Evolutionary conservation across 2,888 invertebrate species (phyloP).

Genomic region (Dicyrtoma fusca): DNA sequence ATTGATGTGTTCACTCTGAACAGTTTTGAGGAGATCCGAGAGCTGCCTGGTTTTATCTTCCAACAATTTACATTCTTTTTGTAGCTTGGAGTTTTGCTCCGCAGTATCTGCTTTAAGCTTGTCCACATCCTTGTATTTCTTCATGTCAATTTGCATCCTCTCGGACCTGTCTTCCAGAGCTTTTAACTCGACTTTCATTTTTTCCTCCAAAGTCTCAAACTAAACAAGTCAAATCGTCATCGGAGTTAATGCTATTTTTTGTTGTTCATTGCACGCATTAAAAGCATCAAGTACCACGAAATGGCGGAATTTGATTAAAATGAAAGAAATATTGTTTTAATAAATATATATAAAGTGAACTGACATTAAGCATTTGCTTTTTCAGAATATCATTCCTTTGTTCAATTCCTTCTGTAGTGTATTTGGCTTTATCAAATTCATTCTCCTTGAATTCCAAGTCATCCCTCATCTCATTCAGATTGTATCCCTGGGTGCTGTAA

Average conservation of each 20-base stretch:
- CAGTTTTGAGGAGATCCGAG: conserved; percentile 63
- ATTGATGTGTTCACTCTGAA: conserved; percentile 64
- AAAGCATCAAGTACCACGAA: no score
- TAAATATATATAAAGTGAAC: no score
- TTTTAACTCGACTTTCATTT: conserved; percentile 66
- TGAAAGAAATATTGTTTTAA: no score
- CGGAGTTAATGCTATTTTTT: no score
- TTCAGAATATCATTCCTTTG: conserved; percentile 58
- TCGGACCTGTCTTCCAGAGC: conserved; percentile 62
- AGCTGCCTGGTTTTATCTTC: conserved; percentile 60
- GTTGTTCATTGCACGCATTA: no score
- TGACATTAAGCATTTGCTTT: conserved; percentile 61
- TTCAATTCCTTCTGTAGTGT: conserved; percentile 65
- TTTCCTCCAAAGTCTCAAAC: conserved; percentile 71
- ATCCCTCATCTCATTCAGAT: conserved; percentile 61
- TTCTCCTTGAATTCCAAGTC: conserved; percentile 63
- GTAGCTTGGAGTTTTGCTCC: conserved; percentile 64
- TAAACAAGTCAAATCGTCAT: no score
- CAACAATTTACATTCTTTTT: conserved; percentile 63
- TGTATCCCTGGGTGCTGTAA: conserved; percentile 58
- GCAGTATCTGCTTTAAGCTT: conserved; percentile 65
- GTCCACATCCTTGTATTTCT: conserved; percentile 67
- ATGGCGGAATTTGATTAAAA: no score
- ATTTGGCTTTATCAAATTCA: conserved; percentile 67
- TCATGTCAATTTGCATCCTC: conserved; percentile 68